Evolutionary conservation across 2,113 vertebrate species (phyloP), one percentile per base, ranked within the genome.

Genomic region (Picathartes gymnocephalus): DNA sequence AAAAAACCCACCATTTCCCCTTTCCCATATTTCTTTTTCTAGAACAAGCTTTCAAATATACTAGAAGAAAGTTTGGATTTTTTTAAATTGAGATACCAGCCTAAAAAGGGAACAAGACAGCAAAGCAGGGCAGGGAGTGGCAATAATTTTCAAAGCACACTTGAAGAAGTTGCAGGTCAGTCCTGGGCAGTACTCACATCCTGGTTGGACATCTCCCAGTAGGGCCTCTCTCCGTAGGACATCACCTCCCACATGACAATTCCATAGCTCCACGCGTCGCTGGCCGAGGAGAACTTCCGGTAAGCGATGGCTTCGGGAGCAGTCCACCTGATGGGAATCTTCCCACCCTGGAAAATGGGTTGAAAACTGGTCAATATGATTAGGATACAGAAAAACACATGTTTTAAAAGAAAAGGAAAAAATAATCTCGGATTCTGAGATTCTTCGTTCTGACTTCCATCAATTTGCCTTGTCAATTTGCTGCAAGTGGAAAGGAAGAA

Each of bases 201-300:
- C 97, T 99, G 99, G 97, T 99, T 99, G 93, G 99, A 99, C 99
- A 99, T 99, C 97, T 99, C 99, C 99, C 99, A 99, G 39, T 99
- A 99, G 2, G 99, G 99, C 74, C 99, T 98, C 88, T 99, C 99
- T 76, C 99, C 99, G 1, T 99, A 99, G 60, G 99, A 99, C 99
- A 99, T 99, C 96, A 99, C 99, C 96, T 99, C 99, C 99, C 99
- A 99, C 99, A 99, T 99, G 73, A 99, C 99, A n/a, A 99, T 99
- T 37, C 99, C 99, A 1, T 99, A 99, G 95, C 99, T 99, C 99
- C 99, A 99, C 0, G 98, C 98, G 1, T 99, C 99, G 4, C 99
- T 99, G 51, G 99, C 99, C 0, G 99, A 99, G 61, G 99, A 99
- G 97, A 99, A 99, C 77, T 99, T 99, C 28, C 99, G 98, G 97